Base-by-base conservation (phyloP, 1,140 invertebrate species). In the Aphis gossypii region DNA sequence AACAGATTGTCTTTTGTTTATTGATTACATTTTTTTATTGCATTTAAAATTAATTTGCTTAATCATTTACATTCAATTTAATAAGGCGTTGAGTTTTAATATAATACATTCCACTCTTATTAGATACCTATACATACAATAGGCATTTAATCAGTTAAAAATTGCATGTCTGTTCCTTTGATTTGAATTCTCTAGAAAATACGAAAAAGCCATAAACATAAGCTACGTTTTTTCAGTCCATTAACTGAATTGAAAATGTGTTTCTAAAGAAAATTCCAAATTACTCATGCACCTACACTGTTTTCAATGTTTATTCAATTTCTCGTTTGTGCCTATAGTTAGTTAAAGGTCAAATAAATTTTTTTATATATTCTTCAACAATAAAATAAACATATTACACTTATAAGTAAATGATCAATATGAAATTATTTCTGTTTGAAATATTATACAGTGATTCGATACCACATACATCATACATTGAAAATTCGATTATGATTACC, bases 161-260 rank as follows among this genome's bases (percentile, higher is more conserved):
- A 88, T 35, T 20, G 30, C 48, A 88, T 51, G 46, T 21, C 30
- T 48, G n/a, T 2, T 51, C 18, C 5, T 88, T 88, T 88, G 86
- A 88, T 88, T 88, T 88, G 46, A 88, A 51, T 51, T 88, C 46
- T 20, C 18, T n/a, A 88, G 86, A 88, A 88, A 48, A 87, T 46
- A 48, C 44, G 86, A n/a, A 87, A 48, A 51, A 51, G 6, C 86
- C 30, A 88, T 46, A 88, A 48, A 88, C 46, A 88, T 51, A 51
- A 30, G n/a, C 30, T 51, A 88, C 30, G 86, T 51, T 51, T 87
- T 88, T 88, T 51, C 25, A 88, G 18, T 88, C 86, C 86, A 48
- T 88, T 88, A 88, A 88, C 44, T 51, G 86, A 51, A 88, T 88
- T 48, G 46, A 88, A 88, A 88, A 88, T 35, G 30, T 30, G 25